These are phyloP conservation scores for Peromyscus nudipes DNA, from an alignment of 2,797 vertebrate species.

Conservation along the genomic window DNA sequence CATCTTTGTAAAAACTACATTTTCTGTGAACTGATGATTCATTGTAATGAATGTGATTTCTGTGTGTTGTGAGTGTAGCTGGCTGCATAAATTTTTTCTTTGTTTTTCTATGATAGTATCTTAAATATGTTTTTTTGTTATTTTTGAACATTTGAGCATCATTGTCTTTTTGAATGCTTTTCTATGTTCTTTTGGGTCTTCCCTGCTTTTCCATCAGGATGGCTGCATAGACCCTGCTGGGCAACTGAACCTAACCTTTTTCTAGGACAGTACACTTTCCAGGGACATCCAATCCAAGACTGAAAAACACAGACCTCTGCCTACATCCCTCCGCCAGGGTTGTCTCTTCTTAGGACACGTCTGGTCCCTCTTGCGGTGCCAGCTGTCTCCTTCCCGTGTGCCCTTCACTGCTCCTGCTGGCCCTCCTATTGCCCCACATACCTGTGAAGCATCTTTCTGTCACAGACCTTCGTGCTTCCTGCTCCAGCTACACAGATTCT, in stretches of 20 bases:
- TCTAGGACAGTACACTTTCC: not conserved
- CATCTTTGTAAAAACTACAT: not conserved
- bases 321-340: not conserved
- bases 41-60: not conserved
- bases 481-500: no score
- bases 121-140: not conserved
- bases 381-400: not conserved
- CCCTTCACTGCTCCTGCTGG: no score
- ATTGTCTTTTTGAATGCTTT: not conserved
- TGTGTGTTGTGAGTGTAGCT: not conserved
- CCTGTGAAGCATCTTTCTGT: not conserved
- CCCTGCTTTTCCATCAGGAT: not conserved
- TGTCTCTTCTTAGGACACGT: not conserved
- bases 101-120: not conserved
- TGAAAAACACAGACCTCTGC: not conserved
- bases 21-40: not conserved
- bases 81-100: not conserved
- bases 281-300: not conserved
- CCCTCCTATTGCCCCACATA: fast-evolving
- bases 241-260: not conserved
- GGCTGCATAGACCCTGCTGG: not conserved
- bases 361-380: no score
- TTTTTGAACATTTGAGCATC: not conserved
- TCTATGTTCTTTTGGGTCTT: not conserved
- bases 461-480: not conserved